Base-by-base conservation (phyloP, 2,888 invertebrate genomes). In the Osedax frankpressi region DNA sequence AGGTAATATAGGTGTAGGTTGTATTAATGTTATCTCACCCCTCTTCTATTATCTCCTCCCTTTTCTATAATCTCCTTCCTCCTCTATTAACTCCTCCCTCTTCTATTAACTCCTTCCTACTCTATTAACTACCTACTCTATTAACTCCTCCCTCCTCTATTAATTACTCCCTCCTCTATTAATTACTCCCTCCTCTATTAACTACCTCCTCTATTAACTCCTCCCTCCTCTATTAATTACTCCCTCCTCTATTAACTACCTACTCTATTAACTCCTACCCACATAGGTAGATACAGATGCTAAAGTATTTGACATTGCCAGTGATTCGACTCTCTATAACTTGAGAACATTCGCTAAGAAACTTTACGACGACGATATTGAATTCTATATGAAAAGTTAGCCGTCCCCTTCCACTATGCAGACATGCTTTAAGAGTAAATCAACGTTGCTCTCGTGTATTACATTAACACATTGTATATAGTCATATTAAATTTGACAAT, bases 291-390 rank as follows among this genome's bases (percentile, higher is more conserved):
- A 73, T 11, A 19, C 72, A 26, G 76, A 76, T 24, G 67, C 78
- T 27, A 30, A 74, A 24, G 74, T 75, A n/a, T 77, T 24, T 71
- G 79, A 73, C 19, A 68, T 65, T 11, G 70, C 75, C 27, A 63
- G 76, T 26, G 74, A 73, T 25, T 72, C 44, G 24, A 60, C 76
- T 2, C 27, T 77, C 1, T 67, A 76, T 2, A 78, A 79, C 75
- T 77, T 82, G 77, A 80, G 81, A 75, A 75, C 77, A 11, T 81
- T 81, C 77, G 81, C 82, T 6, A 76, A 79, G 1, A 80, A 79
- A 69, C 76, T 83, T 3, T 75, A 81, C 25, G 76, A 78, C 26
- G 81, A 81, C 78, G 82, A 83, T 74, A 77, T 79, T 2, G 72
- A 76, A 27, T 76, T 80, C 11, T 81, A 80, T 69, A 80, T 78